These are phyloP conservation scores for Balearica regulorum DNA, from an alignment of 2,797 vertebrate species.

Conservation along the genomic window DNA sequence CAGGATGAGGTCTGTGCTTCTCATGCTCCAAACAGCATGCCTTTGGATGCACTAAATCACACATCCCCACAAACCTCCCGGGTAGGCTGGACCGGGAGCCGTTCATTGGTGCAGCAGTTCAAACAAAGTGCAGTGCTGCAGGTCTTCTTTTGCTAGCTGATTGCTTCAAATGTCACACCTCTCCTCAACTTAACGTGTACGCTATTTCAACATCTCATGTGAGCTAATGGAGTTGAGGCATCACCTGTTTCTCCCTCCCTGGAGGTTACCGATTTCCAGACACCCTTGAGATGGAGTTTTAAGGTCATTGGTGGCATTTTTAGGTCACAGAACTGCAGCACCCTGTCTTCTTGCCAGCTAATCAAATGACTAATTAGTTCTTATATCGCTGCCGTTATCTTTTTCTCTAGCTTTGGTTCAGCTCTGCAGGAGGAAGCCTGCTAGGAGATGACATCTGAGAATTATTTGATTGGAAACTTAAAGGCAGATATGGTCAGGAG, in stretches of 20 bases:
- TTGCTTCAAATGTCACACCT: slow-evolving; percentile 48
- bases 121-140: slow-evolving; percentile 50
- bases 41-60: background rate
- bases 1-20: slow-evolving; percentile 11
- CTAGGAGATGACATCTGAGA: background rate
- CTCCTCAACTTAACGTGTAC: background rate
- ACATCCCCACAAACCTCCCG: background rate
- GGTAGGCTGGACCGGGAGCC: background rate
- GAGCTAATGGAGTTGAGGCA: slow-evolving; percentile 12
- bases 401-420: slow-evolving; percentile 21
- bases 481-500: background rate
- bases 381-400: background rate
- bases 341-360: background rate
- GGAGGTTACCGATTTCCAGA: background rate
- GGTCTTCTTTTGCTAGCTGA: slow-evolving; percentile 49
- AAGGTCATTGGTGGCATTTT: slow-evolving; percentile 25
- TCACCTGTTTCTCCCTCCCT: background rate
- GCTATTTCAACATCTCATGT: background rate
- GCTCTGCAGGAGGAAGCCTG: background rate
- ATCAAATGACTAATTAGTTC: slow-evolving; percentile 43
- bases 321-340: slow-evolving; percentile 20
- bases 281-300: slow-evolving; percentile 18
- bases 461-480: background rate
- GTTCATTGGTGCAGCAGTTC: background rate
- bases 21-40: background rate